Conservation (phyloP, 1,140 invertebrate genomes). For the Diachasma alloeum region DNA sequence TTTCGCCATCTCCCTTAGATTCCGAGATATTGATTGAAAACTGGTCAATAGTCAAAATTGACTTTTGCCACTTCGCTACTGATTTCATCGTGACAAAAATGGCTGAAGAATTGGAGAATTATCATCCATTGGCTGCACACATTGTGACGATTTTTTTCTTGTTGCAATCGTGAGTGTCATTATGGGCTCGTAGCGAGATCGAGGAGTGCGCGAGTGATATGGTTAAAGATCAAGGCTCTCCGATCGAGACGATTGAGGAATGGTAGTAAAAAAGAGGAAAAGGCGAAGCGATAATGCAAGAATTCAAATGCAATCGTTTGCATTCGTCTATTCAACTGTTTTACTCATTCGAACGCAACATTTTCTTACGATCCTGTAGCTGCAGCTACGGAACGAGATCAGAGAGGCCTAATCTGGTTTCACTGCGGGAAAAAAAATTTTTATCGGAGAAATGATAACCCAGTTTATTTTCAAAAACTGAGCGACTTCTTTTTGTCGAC, state of each 20-base stretch:
- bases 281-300: not conserved
- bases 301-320: not conserved
- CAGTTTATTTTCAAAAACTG: not conserved
- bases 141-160: not conserved
- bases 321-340: too few relatives aligned
- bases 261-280: not conserved
- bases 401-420: not conserved
- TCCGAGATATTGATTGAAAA: too few relatives aligned
- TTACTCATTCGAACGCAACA: too few relatives aligned
- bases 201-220: not conserved
- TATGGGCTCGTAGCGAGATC: not conserved
- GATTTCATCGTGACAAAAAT: too few relatives aligned
- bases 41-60: too few relatives aligned
- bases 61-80: too few relatives aligned
- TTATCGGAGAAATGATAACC: not conserved
- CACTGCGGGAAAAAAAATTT: not conserved
- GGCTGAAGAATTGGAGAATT: too few relatives aligned
- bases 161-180: not conserved
- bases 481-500: not conserved
- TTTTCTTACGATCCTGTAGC: too few relatives aligned
- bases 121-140: too few relatives aligned
- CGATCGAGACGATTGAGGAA: not conserved
- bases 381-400: too few relatives aligned
- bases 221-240: not conserved
- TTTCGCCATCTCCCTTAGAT: too few relatives aligned